These are phyloP conservation scores for Callipepla squamata DNA, from an alignment of 2,113 vertebrate genomes.

Conservation along the genomic window DNA sequence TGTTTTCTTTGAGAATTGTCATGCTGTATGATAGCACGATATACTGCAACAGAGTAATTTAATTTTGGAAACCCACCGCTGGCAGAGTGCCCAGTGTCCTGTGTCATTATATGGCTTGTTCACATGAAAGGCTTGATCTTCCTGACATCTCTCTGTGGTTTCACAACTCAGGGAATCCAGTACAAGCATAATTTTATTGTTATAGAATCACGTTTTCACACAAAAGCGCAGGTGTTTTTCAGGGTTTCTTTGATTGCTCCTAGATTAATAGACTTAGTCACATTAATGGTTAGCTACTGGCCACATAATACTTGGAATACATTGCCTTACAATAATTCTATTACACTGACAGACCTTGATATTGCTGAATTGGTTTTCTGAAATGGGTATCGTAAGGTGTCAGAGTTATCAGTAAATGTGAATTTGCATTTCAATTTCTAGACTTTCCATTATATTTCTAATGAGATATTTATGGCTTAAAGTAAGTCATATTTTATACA, in stretches of 20 bases:
- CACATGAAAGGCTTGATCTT: neutral
- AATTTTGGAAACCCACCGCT: neutral
- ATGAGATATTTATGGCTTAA: slow-evolving; percentile 29
- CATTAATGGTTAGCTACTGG: neutral
- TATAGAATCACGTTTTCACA: neutral
- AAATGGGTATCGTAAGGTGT: neutral
- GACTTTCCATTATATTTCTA: neutral
- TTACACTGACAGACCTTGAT: neutral
- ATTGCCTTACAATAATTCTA: neutral
- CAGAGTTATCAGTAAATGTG: neutral
- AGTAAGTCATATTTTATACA: slow-evolving; percentile 38
- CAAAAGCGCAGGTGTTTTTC: neutral
- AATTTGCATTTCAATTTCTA: slow-evolving; percentile 24
- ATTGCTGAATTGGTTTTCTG: neutral
- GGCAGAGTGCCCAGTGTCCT: neutral
- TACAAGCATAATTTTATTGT: neutral
- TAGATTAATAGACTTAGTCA: neutral
- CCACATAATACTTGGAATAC: neutral
- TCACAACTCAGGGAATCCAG: neutral
- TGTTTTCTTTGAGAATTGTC: neutral
- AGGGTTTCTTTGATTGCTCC: neutral
- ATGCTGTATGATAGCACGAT: no score
- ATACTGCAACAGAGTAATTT: neutral
- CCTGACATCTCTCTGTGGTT: neutral
- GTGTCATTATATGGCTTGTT: neutral